Base-by-base conservation (phyloP, 2,888 invertebrate species). In the Drosophila ustulata region DNA sequence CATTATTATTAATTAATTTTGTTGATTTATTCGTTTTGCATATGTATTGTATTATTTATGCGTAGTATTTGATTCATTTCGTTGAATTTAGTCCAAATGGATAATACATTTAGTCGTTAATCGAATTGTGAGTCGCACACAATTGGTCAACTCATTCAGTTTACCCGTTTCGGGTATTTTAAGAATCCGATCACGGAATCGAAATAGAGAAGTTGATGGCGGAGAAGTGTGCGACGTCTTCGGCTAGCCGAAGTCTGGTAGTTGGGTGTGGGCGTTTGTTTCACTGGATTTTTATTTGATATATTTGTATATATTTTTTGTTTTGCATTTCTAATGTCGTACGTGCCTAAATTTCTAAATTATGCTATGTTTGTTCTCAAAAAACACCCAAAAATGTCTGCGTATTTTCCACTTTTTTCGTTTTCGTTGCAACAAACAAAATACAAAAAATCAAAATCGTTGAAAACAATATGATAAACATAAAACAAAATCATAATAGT, bases 291-390 rank as follows among this genome's bases (percentile, higher is more conserved):
- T 47, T 41, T 37, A n/a, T 43, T 70, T 41, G 32, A 51, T 59
- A 39, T 46, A 37, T 57, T 41, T 80, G 65, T 74, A 71, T 86
- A 84, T 84, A 66, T 77, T n/a, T 37, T 37, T 37, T 37, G 69
- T 77, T 82, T 83, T 88, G 89, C 84, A 83, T 88, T 85, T 86
- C 83, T 83, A 88, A 83, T 87, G 82, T 81, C 67, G 72, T 87
- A 83, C 82, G 83, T 83, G 83, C 76, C 82, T 83, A 87, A 62
- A 58, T 53, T 53, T 84, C 88, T 83, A 84, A 78, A 89, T 83
- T 83, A 83, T 86, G 71, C 83, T 83, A 83, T 32, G 62, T 70
- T 37, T 45, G 13, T 56, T 71, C 56, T 66, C 63, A 26, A 56
- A 70, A 74, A 73, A 68, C 62, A 74, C 57, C 57, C 65, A 70